Evolutionary conservation across 2,888 invertebrate genomes (phyloP).

Genomic region (Macaria notata): DNA sequence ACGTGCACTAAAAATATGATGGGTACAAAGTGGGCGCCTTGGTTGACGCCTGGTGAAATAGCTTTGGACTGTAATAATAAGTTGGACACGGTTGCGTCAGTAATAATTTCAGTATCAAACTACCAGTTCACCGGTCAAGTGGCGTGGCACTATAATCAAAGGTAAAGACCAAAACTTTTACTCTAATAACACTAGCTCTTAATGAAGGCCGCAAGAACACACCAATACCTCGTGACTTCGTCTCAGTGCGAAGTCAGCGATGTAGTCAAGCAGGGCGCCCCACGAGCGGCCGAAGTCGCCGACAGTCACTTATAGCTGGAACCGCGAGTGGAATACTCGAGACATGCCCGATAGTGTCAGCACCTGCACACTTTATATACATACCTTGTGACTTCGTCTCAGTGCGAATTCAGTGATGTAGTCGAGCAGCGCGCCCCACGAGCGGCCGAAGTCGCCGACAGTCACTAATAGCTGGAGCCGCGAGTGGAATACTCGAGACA

Average conservation of each 20-base stretch:
- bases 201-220: too few species aligned
- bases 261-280: constrained; percentile 95
- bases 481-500: constrained; percentile 96
- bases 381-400: constrained; percentile 96
- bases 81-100: too few species aligned
- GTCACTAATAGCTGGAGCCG: constrained; percentile 92
- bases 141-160: too few species aligned
- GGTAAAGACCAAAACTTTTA: too few species aligned
- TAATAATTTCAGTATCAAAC: too few species aligned
- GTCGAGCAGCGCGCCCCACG: constrained; percentile 96
- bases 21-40: too few species aligned
- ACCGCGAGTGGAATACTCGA: constrained; percentile 95
- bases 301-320: constrained; percentile 89
- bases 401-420: constrained; percentile 97
- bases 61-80: too few species aligned
- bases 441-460: constrained; percentile 94
- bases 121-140: too few species aligned
- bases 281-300: constrained; percentile 97
- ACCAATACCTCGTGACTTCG: constrained; percentile 93
- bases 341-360: constrained; percentile 95
- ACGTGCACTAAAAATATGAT: too few species aligned
- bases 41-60: too few species aligned
- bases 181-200: too few species aligned
- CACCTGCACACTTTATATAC: constrained; percentile 80
- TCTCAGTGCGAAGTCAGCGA: constrained; percentile 95